A percentile compares a stretch with the other conserved stretches of the same genome.
These are phyloP conservation scores for Bombycilla garrulus DNA, from an alignment of 2,113 vertebrate genomes.

Conservation along the genomic window DNA sequence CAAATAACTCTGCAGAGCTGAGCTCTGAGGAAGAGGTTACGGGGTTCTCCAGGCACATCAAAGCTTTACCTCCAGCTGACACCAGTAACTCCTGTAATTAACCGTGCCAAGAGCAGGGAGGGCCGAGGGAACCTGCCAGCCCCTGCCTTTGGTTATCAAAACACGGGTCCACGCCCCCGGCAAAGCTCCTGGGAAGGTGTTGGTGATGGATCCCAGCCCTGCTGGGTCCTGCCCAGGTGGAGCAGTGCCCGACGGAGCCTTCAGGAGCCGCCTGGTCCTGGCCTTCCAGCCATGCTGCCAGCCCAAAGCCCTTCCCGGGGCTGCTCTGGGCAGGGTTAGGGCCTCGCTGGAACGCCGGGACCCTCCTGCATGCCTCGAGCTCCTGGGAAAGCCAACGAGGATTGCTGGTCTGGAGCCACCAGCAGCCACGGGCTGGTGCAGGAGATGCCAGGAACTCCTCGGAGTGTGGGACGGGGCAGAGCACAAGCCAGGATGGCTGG, in stretches of 20 bases:
- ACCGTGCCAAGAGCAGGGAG: neutral
- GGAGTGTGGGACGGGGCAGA: fast-evolving
- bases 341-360: neutral
- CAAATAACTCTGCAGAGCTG: neutral
- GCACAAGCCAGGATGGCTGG: neutral
- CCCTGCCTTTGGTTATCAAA: conserved; percentile 25
- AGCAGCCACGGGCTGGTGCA: neutral
- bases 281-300: neutral
- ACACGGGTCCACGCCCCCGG: neutral
- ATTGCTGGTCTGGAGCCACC: neutral
- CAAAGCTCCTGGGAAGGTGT: neutral
- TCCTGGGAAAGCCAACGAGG: neutral
- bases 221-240: neutral
- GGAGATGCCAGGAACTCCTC: neutral
- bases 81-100: neutral
- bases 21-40: neutral
- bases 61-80: conserved; percentile 51
- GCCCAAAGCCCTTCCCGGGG: neutral
- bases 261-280: neutral
- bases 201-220: conserved; percentile 12
- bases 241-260: neutral
- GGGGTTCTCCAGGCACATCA: conserved; percentile 26
- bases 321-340: neutral
- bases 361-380: neutral
- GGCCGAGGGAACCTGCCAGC: neutral